phyloP scores from a whole-genome alignment of 2,113 vertebrate genomes.

The Engraulis encrasicolus region DNA sequence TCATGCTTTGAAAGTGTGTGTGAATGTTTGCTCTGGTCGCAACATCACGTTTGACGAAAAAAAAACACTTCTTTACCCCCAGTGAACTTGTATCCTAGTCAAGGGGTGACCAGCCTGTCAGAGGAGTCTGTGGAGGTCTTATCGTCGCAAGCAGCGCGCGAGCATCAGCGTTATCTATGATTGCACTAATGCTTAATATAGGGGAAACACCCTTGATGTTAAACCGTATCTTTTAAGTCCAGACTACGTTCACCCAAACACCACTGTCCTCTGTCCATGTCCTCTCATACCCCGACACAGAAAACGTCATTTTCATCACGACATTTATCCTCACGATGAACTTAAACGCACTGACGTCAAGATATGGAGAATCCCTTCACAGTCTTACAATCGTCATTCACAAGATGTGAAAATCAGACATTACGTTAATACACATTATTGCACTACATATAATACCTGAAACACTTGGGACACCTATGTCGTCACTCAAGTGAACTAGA shows the following conservation, averaged over 20 bases:
- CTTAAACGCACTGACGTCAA: conserved; percentile 7
- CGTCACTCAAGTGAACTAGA: not conserved
- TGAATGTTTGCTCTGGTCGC: not conserved
- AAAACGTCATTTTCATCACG: conserved; percentile 9
- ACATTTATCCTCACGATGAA: conserved; percentile 10
- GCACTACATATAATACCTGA: not conserved
- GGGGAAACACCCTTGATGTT: conserved; percentile 8
- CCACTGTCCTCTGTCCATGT: not conserved
- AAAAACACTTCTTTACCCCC: not conserved
- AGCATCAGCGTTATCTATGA: not conserved
- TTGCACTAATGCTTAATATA: not conserved
- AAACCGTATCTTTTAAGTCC: not conserved
- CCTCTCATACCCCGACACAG: conserved; percentile 14
- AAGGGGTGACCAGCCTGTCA: not conserved
- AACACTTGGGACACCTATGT: not conserved
- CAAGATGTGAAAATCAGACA: not conserved
- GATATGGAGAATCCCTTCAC: not conserved
- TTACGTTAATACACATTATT: not conserved
- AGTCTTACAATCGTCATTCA: not conserved
- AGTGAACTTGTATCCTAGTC: not conserved
- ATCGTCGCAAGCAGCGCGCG: not conserved
- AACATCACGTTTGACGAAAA: not conserved
- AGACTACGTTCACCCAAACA: not conserved
- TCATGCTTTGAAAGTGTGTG: not conserved
- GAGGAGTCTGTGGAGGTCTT: not conserved